Base-by-base conservation (phyloP, 53 echinoderm and acorn worm species). In the Luidia sarsii region DNA sequence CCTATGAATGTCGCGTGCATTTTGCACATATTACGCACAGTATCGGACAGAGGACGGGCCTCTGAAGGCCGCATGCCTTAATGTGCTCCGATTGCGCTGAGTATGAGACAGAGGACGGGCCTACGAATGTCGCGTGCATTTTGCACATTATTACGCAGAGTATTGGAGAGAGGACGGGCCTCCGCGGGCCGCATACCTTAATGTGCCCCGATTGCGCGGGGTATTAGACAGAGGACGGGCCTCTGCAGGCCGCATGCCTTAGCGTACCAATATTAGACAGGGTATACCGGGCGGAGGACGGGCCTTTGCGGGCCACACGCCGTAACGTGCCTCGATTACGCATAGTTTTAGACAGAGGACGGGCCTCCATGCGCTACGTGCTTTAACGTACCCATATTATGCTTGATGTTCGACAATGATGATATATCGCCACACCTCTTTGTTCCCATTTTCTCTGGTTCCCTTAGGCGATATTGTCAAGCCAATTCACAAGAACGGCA, bases 31-130 rank as follows among this genome's bases (percentile, higher is more conserved):
- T 11, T 53, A 11, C 18, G 22, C 18, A 5, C 7, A 16, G 53
- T 53, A 16, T 53, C n/a, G 4, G 4, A 27, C 31, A 60, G 60
- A 60, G 65, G 65, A 65, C 38, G 65, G 65, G 65, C 65, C 65
- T 65, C 65, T 36, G 21, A n/a, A n/a, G n/a, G n/a, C n/a, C n/a
- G n/a, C n/a, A n/a, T n/a, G n/a, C n/a, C n/a, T n/a, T n/a, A n/a
- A n/a, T 10, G 19, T 37, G 24, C 19, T 65, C 7, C 8, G 4
- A 2, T 37, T 1, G 4, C 19, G 8, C 9, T 35, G 27, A 7
- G 10, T 20, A 6, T 30, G 7, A 11, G 27, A 4, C 10, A 54
- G 55, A 54, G 55, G 55, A 14, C 55, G 55, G 21, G 55, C 55
- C 55, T 54, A 6, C 20, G 10, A 21, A 21, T 11, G 5, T 7